Evolutionary conservation across 2,113 vertebrate genomes (phyloP).

Genomic region (Poicephalus meyeri): DNA sequence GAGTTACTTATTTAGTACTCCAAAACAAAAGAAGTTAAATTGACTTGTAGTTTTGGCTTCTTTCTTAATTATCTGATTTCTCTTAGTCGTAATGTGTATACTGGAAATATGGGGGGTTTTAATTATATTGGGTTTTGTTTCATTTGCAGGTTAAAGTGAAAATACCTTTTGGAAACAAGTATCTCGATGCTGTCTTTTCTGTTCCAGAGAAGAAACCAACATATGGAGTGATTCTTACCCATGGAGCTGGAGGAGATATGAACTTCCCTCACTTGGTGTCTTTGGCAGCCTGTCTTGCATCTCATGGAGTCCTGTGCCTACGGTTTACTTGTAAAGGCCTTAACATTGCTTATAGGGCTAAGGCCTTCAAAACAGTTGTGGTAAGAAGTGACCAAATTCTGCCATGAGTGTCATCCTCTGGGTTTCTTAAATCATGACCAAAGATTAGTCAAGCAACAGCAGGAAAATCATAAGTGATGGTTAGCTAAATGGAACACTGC

Average conservation of each 20-base stretch:
- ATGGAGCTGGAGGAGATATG: constrained; percentile 92
- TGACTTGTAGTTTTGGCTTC: neutral
- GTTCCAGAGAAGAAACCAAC: constrained; percentile 70
- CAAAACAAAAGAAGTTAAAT: neutral
- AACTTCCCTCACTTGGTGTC: constrained; percentile 85
- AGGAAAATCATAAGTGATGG: neutral
- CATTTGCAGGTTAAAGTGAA: constrained; percentile 81
- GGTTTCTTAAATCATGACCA: neutral
- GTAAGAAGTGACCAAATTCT: constrained; percentile 71
- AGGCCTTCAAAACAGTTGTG: constrained; percentile 85
- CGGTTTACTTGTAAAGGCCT: constrained; percentile 94
- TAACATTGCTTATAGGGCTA: constrained; percentile 84
- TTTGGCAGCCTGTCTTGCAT: constrained; percentile 77
- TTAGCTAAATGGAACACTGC: neutral
- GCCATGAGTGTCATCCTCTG: neutral
- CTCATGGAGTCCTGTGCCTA: constrained; percentile 81
- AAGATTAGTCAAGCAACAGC: neutral
- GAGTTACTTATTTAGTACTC: neutral
- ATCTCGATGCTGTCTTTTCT: constrained; percentile 82
- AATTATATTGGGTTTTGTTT: neutral
- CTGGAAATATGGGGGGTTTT: neutral
- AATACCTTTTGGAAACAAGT: constrained; percentile 86
- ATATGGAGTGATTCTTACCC: constrained; percentile 85
- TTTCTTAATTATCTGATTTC: neutral
- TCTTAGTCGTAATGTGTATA: neutral